These are phyloP conservation scores for Drosophila burlai DNA, from an alignment of 1,140 invertebrate genomes.

Conservation along the genomic window DNA sequence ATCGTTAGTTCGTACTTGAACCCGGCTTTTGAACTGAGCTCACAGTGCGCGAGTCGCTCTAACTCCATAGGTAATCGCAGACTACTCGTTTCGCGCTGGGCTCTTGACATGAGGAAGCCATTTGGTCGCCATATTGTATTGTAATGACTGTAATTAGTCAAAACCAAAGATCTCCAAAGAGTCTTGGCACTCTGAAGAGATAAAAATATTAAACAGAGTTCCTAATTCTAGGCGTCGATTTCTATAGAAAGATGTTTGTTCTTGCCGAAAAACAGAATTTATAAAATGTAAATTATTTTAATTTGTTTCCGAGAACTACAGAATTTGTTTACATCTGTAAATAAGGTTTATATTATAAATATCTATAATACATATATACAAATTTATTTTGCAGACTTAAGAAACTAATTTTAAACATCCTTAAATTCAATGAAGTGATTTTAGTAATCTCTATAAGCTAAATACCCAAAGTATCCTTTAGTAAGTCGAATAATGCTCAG, in stretches of 20 bases:
- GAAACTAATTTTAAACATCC: neutral
- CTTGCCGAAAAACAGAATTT: neutral
- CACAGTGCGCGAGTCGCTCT: conserved; percentile 25
- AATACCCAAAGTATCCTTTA: conserved; percentile 20
- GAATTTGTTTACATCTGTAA: too few relatives aligned
- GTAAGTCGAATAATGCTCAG: conserved; percentile 2
- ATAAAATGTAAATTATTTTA: too few relatives aligned
- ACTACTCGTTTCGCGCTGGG: conserved; percentile 32
- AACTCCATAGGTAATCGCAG: conserved; percentile 42
- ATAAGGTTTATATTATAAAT: too few relatives aligned
- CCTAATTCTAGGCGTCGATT: neutral
- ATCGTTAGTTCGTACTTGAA: conserved; percentile 53
- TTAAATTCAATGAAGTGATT: neutral
- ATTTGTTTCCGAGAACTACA: too few relatives aligned
- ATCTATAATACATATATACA: neutral
- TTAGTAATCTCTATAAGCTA: neutral
- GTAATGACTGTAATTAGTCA: conserved; percentile 54
- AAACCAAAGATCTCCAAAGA: conserved; percentile 6
- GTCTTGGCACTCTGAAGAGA: neutral
- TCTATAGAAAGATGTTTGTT: neutral
- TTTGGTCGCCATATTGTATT: conserved; percentile 46
- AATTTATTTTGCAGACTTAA: neutral
- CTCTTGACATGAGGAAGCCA: conserved; percentile 51
- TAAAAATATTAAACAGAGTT: neutral
- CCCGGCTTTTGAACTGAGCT: conserved; percentile 49